Percentiles rank a stretch among this genome's conserved stretches.
These are phyloP conservation scores for Diadophis punctatus DNA, from an alignment of 2,113 vertebrate species.

Conservation along the genomic window DNA sequence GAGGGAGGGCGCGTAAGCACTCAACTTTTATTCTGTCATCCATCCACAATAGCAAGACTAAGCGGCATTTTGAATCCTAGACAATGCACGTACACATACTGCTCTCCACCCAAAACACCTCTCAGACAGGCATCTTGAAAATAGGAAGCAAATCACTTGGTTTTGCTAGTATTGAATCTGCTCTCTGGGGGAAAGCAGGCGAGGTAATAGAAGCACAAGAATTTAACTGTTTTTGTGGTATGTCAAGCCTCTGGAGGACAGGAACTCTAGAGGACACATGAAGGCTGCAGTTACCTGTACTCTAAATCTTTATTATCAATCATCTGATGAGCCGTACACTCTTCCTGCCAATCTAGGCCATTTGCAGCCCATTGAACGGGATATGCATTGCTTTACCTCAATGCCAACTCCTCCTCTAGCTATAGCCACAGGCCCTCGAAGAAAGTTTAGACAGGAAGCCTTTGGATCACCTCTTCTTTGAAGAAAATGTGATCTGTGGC, in stretches of 20 bases:
- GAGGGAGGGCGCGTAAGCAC: background rate
- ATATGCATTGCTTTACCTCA: background rate
- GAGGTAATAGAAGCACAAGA: background rate
- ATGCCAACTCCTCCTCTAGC: background rate
- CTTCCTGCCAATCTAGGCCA: constrained; percentile 17
- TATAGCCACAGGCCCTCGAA: background rate
- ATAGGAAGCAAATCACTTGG: background rate
- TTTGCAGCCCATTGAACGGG: background rate
- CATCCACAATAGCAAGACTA: background rate
- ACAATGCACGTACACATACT: background rate
- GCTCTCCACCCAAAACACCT: background rate
- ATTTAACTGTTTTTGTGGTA: background rate
- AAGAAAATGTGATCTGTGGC: background rate
- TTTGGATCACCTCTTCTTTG: background rate
- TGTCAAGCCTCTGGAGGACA: background rate
- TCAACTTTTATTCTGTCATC: background rate
- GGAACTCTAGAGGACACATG: background rate
- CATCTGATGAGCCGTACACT: background rate
- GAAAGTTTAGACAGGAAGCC: constrained; percentile 16
- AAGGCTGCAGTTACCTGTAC: background rate
- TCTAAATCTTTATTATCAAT: background rate
- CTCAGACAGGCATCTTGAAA: background rate
- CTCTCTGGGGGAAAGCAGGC: background rate
- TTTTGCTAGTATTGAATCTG: background rate
- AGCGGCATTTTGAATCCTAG: background rate